Evolutionary conservation across 2,888 invertebrate species (phyloP).

Genomic region (Andrena camellia): DNA sequence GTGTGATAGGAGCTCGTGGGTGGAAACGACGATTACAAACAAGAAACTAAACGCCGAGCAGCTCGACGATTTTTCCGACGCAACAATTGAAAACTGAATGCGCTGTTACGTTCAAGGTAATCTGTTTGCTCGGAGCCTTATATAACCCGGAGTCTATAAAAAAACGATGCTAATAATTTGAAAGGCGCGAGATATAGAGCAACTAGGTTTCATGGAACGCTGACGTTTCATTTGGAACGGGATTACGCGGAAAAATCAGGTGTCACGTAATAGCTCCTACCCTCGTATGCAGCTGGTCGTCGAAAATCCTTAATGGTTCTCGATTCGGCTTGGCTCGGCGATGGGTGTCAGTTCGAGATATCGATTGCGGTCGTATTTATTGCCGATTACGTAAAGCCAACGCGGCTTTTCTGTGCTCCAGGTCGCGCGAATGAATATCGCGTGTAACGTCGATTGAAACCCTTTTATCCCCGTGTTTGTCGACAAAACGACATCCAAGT

Average conservation of each 20-base stretch:
- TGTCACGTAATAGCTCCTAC: conserved; percentile 8
- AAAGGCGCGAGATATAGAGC: conserved; percentile 6
- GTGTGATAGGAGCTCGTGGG: neutral
- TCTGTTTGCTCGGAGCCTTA: conserved; percentile 13
- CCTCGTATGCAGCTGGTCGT: conserved; percentile 8
- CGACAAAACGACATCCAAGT: conserved; percentile 14
- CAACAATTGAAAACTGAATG: neutral
- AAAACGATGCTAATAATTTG: conserved; percentile 25
- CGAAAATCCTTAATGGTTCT: conserved; percentile 43
- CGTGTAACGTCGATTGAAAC: conserved; percentile 29
- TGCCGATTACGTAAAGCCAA: conserved; percentile 71
- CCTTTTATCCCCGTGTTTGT: conserved; percentile 24
- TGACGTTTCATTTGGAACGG: conserved; percentile 3
- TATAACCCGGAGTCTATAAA: conserved; percentile 24
- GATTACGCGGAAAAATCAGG: conserved; percentile 44
- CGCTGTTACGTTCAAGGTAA: neutral
- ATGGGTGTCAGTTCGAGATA: conserved; percentile 64
- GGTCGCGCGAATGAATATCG: conserved; percentile 37
- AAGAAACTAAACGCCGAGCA: conserved; percentile 7
- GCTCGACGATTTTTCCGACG: neutral
- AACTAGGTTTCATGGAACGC: neutral
- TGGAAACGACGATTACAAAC: conserved; percentile 14
- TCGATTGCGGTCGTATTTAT: conserved; percentile 68
- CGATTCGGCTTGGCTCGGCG: conserved; percentile 45
- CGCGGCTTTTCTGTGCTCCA: conserved; percentile 18